phyloP scores from a whole-genome alignment of 2,797 vertebrate species.

The Acanthurus lineatus region DNA sequence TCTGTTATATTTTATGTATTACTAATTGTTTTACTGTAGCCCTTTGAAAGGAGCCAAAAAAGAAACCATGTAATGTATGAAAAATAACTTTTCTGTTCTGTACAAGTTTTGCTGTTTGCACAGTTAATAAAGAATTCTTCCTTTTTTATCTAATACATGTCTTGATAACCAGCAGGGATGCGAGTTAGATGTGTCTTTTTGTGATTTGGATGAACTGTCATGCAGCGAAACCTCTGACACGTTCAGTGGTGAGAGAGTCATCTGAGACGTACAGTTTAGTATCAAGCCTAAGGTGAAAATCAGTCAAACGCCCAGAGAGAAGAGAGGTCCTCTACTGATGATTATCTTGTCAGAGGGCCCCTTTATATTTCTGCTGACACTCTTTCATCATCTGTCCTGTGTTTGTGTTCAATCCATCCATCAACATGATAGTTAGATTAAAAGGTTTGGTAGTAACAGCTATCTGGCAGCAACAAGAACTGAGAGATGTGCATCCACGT shows the following conservation, averaged over 20 bases:
- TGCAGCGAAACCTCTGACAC: background rate
- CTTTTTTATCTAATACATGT: too few species aligned
- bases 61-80: too few species aligned
- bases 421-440: constrained; percentile 19
- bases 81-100: background rate
- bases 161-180: background rate
- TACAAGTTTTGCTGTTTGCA: background rate
- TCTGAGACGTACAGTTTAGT: background rate
- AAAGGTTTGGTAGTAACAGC: constrained; percentile 26
- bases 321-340: background rate
- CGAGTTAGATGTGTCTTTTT: background rate
- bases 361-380: background rate
- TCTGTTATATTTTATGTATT: too few species aligned
- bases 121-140: too few species aligned
- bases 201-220: background rate
- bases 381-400: background rate
- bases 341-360: background rate
- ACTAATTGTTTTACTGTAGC: background rate
- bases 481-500: constrained; percentile 23
- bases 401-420: constrained; percentile 18
- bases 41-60: background rate
- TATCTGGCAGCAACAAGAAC: constrained; percentile 21
- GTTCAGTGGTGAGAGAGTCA: background rate
- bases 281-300: background rate
- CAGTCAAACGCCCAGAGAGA: constrained; percentile 5